These are phyloP conservation scores for Chaetops frenatus DNA, from an alignment of 2,113 vertebrate genomes.

Conservation along the genomic window DNA sequence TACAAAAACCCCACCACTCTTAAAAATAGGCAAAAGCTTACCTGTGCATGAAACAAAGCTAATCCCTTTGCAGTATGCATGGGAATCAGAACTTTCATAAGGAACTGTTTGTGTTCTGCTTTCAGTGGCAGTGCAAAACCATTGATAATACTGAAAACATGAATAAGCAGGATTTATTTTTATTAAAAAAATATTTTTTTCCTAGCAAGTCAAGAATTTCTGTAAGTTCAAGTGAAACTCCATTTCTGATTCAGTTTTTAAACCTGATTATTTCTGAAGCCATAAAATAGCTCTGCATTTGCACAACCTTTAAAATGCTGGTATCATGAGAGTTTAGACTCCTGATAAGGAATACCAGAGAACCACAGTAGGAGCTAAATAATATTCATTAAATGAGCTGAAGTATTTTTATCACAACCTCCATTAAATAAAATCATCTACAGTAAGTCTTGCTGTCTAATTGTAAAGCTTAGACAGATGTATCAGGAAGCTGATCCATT, in stretches of 20 bases:
- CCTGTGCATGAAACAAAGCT: slow-evolving; percentile 97
- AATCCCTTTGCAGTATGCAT: slow-evolving; percentile 94
- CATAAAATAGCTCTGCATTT: background rate
- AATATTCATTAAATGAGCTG: background rate
- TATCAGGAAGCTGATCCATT: background rate
- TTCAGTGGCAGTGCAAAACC: slow-evolving; percentile 98
- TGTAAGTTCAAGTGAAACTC: background rate
- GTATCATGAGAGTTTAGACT: background rate
- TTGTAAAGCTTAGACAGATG: background rate
- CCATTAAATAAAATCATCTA: background rate
- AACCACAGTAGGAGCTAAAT: background rate
- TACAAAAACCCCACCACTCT: background rate
- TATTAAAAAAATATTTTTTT: background rate
- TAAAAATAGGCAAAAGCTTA: slow-evolving; percentile 65
- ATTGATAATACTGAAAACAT: slow-evolving; percentile 92
- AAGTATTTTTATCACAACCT: background rate
- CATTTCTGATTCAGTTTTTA: background rate
- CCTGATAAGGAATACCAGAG: background rate
- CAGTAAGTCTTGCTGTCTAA: background rate
- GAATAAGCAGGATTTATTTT: slow-evolving; percentile 59
- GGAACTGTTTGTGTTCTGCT: slow-evolving; percentile 97
- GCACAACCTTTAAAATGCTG: background rate
- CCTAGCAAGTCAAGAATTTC: background rate
- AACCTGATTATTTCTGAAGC: background rate
- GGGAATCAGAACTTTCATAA: slow-evolving; percentile 98